Evolutionary conservation across 2,797 vertebrate genomes (phyloP), one percentile per base, ranked within the genome.

Genomic region (Oreortyx pictus): DNA sequence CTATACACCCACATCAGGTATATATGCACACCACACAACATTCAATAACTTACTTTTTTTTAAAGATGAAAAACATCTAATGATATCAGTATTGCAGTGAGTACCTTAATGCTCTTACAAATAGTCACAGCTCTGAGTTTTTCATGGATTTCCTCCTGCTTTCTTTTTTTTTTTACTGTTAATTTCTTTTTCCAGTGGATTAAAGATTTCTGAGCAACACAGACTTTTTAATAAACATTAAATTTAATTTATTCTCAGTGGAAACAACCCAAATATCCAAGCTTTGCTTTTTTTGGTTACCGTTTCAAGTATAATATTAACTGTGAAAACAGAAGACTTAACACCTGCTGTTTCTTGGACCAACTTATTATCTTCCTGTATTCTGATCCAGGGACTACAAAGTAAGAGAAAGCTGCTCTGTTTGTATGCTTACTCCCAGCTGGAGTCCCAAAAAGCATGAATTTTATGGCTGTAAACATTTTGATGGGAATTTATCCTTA

Each of bases 271-370:
- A 79, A 84, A 59, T 65, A 65, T 71, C 85, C 39, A 73, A 88
- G 61, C 16, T 80, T 93, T 91, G 18, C 9, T 81, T 92, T 81
- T 49, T 49, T 75, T 57, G 19, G 52, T 84, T 93, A 47, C 59
- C 79, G 33, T 88, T 96, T 92, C 61, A 90, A 91, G 41, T 61
- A 47, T 59, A 88, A 80, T 91, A 79, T 79, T 44, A 88, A 24
- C 83, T 77, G 61, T 88, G 74, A 79, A 90, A 93, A 80, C 17
- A 6, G 67, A 90, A 80, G 61, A 56, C 11, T 70, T 35, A 92
- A 71, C 29, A 72, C 70, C 62, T 0, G 0, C 59, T 85, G 75
- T 82, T 91, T 91, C 57, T 80, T 90, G 61, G 76, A 74, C 37
- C 66, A 75, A 77, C 41, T 71, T 64, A 74, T 7, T 64, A 78